Percentiles rank a stretch among this genome's conserved stretches.
Conservation (phyloP, 2,888 invertebrate genomes). For the Lacanobia oleracea region DNA sequence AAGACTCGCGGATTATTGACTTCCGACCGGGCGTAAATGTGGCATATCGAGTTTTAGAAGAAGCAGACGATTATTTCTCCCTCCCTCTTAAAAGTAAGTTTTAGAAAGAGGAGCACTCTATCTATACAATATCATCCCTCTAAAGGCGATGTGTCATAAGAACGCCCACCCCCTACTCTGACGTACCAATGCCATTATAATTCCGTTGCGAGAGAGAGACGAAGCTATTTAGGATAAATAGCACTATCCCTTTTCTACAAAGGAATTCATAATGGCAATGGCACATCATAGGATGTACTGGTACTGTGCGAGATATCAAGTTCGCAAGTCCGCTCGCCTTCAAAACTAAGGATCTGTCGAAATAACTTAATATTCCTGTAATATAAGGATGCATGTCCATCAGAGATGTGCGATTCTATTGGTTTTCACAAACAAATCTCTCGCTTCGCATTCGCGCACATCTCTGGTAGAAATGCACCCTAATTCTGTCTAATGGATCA, state of each 20-base stretch:
- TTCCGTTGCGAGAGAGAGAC: no score
- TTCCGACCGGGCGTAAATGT: neutral
- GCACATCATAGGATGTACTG: no score
- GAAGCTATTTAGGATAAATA: no score
- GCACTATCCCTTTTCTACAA: no score
- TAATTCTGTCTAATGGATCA: slow-evolving; percentile 16
- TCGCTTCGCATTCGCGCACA: no score
- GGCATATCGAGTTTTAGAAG: neutral
- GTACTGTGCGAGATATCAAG: slow-evolving; percentile 8
- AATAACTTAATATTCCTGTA: slow-evolving; percentile 7
- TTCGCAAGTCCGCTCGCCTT: neutral
- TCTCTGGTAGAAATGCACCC: no score
- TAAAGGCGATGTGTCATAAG: neutral
- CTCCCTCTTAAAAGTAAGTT: neutral
- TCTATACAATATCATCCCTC: neutral
- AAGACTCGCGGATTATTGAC: slow-evolving; percentile 7
- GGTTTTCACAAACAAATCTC: no score
- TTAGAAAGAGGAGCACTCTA: no score
- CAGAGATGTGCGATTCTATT: no score
- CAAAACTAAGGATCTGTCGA: slow-evolving; percentile 28
- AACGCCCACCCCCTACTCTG: neutral
- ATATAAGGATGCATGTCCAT: neutral
- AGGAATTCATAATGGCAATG: no score
- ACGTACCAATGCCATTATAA: neutral
- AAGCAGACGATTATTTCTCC: neutral